These are phyloP conservation scores for Amazona guildingii DNA, from an alignment of 2,113 vertebrate species.

Conservation along the genomic window DNA sequence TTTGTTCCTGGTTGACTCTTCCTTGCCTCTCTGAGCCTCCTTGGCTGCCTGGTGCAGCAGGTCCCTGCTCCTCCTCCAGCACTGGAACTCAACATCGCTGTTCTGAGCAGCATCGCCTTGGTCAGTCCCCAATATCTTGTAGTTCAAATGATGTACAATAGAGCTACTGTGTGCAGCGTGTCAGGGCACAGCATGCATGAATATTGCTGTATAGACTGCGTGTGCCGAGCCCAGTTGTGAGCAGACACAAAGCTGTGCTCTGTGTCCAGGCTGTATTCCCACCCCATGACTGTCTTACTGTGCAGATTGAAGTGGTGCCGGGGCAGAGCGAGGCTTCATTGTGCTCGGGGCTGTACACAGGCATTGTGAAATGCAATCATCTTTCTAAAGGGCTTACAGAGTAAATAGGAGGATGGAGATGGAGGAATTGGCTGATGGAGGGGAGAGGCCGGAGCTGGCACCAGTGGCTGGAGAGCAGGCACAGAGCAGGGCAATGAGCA, in stretches of 20 bases:
- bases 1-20: not conserved
- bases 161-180: not conserved
- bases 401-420: not conserved
- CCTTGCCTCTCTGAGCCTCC: not conserved
- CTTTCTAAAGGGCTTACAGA: not conserved
- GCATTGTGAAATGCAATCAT: not conserved
- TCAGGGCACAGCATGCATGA: not conserved
- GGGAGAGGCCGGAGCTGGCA: not conserved
- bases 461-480: rapidly evolving
- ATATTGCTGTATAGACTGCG: not conserved
- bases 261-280: not conserved
- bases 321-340: not conserved
- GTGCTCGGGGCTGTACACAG: not conserved
- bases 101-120: not conserved
- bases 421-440: not conserved
- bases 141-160: not conserved
- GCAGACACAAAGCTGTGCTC: not conserved
- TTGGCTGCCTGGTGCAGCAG: rapidly evolving
- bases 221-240: rapidly evolving
- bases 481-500: rapidly evolving
- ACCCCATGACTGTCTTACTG: not conserved
- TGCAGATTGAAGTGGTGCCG: not conserved
- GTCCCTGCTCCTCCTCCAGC: not conserved
- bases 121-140: not conserved
- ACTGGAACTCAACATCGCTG: no score